phyloP scores from a whole-genome alignment of 2,888 invertebrate species.

The Polymixis lichenea region DNA sequence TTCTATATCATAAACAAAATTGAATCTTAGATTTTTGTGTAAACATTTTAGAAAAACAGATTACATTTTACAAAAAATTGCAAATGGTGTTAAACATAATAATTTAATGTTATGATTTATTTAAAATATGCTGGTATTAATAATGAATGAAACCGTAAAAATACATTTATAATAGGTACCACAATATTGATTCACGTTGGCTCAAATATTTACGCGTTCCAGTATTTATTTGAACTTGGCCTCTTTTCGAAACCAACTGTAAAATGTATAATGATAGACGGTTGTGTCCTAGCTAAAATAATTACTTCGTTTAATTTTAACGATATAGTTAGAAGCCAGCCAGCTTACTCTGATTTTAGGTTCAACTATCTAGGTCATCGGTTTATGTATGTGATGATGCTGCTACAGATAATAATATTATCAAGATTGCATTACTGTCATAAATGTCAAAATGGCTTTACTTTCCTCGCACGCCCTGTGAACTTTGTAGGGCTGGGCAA shows the following conservation, averaged over 20 bases:
- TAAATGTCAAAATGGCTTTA: slow-evolving; percentile 28
- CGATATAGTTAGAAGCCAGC: slow-evolving; percentile 49
- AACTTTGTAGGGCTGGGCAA: slow-evolving; percentile 10
- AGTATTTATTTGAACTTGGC: slow-evolving; percentile 58
- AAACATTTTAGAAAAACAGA: slow-evolving; percentile 20
- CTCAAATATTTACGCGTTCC: slow-evolving; percentile 36
- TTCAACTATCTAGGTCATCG: slow-evolving; percentile 50
- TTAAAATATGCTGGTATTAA: background rate
- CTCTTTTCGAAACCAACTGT: slow-evolving; percentile 40
- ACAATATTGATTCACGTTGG: slow-evolving; percentile 44
- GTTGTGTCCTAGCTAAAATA: slow-evolving; percentile 43
- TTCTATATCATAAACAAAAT: slow-evolving; percentile 14
- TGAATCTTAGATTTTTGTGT: slow-evolving; percentile 5
- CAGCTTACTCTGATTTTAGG: slow-evolving; percentile 38
- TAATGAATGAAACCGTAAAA: slow-evolving; percentile 24
- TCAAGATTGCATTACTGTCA: slow-evolving; percentile 30
- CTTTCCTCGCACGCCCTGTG: background rate
- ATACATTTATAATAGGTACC: slow-evolving; percentile 28
- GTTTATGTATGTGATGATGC: slow-evolving; percentile 35
- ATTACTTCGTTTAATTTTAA: slow-evolving; percentile 56
- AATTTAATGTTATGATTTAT: background rate
- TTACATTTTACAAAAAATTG: background rate
- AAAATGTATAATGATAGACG: slow-evolving; percentile 30
- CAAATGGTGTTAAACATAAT: background rate
- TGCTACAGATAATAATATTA: slow-evolving; percentile 31